Percentiles rank a stretch among this genome's conserved stretches.
phyloP scores from a whole-genome alignment of 2,113 vertebrate species.

The Neotoma lepida region DNA sequence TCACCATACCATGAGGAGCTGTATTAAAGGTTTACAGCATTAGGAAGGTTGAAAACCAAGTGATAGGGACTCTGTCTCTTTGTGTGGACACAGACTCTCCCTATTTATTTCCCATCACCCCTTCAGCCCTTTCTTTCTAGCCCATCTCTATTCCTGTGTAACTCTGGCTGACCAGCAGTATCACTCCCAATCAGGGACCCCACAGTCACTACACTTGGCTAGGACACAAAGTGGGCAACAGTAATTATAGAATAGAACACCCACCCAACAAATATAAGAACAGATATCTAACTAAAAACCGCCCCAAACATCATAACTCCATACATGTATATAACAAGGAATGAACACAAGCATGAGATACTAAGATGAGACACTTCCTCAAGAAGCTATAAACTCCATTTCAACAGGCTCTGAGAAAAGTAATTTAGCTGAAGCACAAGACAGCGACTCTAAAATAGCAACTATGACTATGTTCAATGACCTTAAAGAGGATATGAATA shows the following conservation, averaged over 20 bases:
- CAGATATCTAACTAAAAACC: neutral
- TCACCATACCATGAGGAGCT: neutral
- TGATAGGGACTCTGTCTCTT: neutral
- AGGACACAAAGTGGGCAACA: neutral
- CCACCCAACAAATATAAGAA: neutral
- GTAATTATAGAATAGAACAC: neutral
- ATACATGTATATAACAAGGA: neutral
- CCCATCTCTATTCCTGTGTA: neutral
- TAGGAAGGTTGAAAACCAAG: neutral
- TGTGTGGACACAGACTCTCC: neutral
- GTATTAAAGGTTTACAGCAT: neutral
- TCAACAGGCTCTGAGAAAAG: neutral
- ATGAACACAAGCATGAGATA: neutral
- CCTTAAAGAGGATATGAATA: neutral
- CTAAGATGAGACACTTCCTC: neutral
- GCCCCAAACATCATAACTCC: neutral
- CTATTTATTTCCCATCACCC: neutral
- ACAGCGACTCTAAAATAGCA: neutral
- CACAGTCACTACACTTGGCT: neutral
- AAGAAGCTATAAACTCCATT: neutral
- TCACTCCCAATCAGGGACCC: neutral
- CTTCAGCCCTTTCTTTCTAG: neutral
- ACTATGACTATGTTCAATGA: neutral
- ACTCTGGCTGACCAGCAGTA: neutral
- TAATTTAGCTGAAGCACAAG: neutral